Evolutionary conservation across 23 tunicate species (phyloP).

Genomic region (Halocynthia aurantium): DNA sequence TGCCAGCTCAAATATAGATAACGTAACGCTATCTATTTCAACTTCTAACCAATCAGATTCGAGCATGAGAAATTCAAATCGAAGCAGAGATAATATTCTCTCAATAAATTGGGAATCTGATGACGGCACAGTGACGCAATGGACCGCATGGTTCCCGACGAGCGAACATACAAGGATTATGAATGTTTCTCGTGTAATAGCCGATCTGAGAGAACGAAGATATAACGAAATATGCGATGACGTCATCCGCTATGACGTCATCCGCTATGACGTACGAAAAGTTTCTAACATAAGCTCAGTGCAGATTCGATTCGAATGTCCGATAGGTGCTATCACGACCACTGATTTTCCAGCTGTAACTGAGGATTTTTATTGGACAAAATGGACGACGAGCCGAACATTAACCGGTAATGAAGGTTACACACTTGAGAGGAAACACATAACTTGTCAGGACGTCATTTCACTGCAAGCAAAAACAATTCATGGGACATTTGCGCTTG

Average conservation of each 20-base stretch:
- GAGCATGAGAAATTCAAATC: no score
- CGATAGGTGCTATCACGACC: slow-evolving; percentile 41
- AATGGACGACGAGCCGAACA: background rate
- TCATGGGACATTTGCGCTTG: slow-evolving; percentile 13
- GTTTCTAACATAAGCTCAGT: slow-evolving; percentile 3
- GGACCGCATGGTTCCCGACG: slow-evolving; percentile 88
- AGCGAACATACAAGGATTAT: slow-evolving; percentile 14
- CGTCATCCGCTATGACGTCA: no score
- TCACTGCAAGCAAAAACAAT: slow-evolving; percentile 12
- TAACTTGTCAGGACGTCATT: background rate
- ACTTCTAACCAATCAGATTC: no score
- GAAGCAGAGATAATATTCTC: no score
- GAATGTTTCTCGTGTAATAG: slow-evolving; percentile 21
- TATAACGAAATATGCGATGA: slow-evolving; percentile 57
- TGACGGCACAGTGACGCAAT: slow-evolving; percentile 22
- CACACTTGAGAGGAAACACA: background rate
- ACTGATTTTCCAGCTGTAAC: slow-evolving; percentile 60
- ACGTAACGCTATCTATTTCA: no score
- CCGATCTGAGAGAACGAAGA: slow-evolving; percentile 19
- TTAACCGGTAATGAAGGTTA: background rate
- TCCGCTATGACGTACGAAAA: slow-evolving; percentile 37
- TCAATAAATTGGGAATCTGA: background rate
- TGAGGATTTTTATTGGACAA: slow-evolving; percentile 45
- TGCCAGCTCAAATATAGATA: no score
- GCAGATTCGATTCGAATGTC: slow-evolving; percentile 77